Base-by-base conservation (phyloP, 2,113 vertebrate genomes). In the Origma solitaria region DNA sequence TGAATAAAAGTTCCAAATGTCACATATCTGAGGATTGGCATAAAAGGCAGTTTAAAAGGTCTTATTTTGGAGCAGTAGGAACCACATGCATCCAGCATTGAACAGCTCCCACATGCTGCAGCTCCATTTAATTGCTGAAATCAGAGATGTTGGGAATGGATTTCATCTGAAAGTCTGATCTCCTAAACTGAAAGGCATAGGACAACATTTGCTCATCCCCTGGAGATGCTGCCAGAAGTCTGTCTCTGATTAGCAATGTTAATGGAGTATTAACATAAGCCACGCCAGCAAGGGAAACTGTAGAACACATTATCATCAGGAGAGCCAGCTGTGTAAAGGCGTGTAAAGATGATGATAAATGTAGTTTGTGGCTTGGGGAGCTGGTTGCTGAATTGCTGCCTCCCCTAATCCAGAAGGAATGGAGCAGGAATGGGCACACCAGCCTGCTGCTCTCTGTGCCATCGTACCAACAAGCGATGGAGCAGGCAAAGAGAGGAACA, bases 171-270 rank as follows among this genome's bases (percentile, higher is more conserved):
- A 96, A 96, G 94, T 94, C 88, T 95, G 95, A 95, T 96, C 90
- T 90, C 60, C 91, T 91, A 94, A 95, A 94, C 93, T 95, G 83
- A 96, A 96, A 96, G 90, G 90, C 92, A 95, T 10, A 96, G 94
- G 95, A 96, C 95, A 96, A 88, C 93, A 94, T 96, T 96, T 94
- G 88, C 88, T 94, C 95, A 92, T 96, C 92, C 95, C 92, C 92
- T 94, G 85, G 96, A 95, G 95, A 92, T 90, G 88, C 92, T 95
- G 95, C 96, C 95, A 97, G 92, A 95, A 96, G 92, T 92, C 96
- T 94, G 94, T 88, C 93, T 95, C 94, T 95, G 92, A 96, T 97
- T 96, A 96, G 95, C 93, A 97, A 96, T 96, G 95, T 95, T 95
- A 97, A 96, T 97, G 84, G 91, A 95, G 93, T 95, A 94, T 95